phyloP scores from a whole-genome alignment of 2,113 vertebrate species.

The Ochotona princeps region DNA sequence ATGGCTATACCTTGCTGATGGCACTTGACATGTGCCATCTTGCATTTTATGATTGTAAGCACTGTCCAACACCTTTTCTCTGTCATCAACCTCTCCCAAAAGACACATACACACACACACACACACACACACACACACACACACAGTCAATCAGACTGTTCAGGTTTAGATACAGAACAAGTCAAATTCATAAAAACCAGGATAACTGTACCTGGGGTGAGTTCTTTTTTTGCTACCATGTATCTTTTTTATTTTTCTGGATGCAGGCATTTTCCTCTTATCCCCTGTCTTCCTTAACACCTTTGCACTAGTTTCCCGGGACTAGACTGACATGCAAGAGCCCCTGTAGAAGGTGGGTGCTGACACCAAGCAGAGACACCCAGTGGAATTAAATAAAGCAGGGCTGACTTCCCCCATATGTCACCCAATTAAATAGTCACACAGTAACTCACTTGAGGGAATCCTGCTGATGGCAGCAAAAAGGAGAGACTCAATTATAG shows the following conservation, averaged over 20 bases:
- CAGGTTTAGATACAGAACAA: background rate
- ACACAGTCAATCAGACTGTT: too few species aligned
- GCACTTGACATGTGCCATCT: background rate
- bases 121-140: background rate
- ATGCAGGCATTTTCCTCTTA: background rate
- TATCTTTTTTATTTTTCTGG: background rate
- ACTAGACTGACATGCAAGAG: background rate
- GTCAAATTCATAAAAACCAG: background rate
- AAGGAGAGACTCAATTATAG: slow-evolving; percentile 84
- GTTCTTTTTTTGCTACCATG: background rate
- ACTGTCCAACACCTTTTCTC: background rate
- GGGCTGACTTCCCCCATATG: background rate
- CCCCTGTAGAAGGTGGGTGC: background rate
- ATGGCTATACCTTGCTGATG: background rate
- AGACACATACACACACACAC: too few species aligned
- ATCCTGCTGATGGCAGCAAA: slow-evolving; percentile 81
- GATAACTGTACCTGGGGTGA: background rate
- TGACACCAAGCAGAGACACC: fast-evolving
- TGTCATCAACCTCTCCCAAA: background rate
- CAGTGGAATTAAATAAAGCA: slow-evolving; percentile 56
- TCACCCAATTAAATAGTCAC: slow-evolving; percentile 64
- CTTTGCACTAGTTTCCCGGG: background rate
- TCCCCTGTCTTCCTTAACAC: background rate
- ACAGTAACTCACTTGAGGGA: slow-evolving; percentile 71
- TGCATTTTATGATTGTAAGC: background rate